These are phyloP conservation scores for Proterorhinus semilunaris DNA, from an alignment of 2,113 vertebrate species.

Conservation along the genomic window DNA sequence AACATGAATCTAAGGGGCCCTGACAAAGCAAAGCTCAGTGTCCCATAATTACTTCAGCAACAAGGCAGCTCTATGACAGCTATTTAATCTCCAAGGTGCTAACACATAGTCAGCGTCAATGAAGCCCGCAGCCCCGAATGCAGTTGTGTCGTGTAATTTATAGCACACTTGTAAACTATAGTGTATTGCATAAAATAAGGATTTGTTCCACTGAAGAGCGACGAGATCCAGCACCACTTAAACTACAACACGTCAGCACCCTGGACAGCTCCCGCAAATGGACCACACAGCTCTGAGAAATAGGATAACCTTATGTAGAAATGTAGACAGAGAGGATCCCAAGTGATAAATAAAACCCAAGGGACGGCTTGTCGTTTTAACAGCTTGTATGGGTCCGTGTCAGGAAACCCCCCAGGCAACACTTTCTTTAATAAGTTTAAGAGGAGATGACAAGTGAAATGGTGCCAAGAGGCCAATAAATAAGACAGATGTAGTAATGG, in stretches of 20 bases:
- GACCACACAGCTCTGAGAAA: not conserved
- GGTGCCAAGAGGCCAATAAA: conserved; percentile 49
- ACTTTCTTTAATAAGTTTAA: conserved; percentile 67
- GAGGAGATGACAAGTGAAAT: conserved; percentile 48
- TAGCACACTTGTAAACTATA: conserved; percentile 8
- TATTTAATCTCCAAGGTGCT: conserved; percentile 52
- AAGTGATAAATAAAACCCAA: conserved; percentile 49
- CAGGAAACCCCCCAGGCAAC: conserved; percentile 63
- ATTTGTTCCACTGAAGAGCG: not conserved
- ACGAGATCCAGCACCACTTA: not conserved
- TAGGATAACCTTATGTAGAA: conserved; percentile 6
- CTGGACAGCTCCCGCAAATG: conserved; percentile 30
- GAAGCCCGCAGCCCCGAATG: conserved; percentile 41
- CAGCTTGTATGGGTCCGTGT: conserved; percentile 59
- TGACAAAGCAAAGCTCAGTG: conserved; percentile 35
- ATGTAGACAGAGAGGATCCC: conserved; percentile 28
- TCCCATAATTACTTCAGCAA: conserved; percentile 43
- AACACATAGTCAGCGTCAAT: conserved; percentile 27
- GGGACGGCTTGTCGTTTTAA: conserved; percentile 70
- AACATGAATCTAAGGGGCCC: conserved; percentile 25
- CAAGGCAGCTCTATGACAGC: conserved; percentile 52
- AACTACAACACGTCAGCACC: conserved; percentile 39
- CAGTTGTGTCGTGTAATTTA: conserved; percentile 6
- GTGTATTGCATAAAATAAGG: not conserved
- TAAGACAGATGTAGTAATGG: conserved; percentile 39